Evolutionary conservation across 1,140 invertebrate species (phyloP).

Genomic region (Holotrichia oblita): DNA sequence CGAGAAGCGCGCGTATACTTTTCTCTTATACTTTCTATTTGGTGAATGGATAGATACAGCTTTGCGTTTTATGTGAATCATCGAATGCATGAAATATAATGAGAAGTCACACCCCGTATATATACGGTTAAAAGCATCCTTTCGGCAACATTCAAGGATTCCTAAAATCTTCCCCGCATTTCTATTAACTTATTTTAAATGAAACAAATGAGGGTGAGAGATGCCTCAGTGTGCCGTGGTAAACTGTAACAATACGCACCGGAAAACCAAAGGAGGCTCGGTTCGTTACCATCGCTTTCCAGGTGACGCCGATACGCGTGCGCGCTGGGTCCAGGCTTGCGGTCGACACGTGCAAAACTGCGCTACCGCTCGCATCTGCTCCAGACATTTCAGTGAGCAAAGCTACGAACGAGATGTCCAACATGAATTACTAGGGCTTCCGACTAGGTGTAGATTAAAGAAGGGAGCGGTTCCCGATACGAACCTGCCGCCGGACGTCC

Average conservation of each 20-base stretch:
- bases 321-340: constrained; percentile 65
- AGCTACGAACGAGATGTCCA: constrained; percentile 69
- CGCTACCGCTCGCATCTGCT: constrained; percentile 68
- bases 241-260: constrained; percentile 68
- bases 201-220: constrained; percentile 41
- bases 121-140: not conserved
- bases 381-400: constrained; percentile 65
- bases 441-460: constrained; percentile 64
- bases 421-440: constrained; percentile 67
- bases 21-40: constrained; percentile 7
- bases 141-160: not conserved
- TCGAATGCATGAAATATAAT: not conserved
- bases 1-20: not conserved
- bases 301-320: constrained; percentile 64
- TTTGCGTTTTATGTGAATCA: constrained; percentile 14
- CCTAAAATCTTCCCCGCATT: not conserved
- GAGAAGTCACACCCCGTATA: not conserved
- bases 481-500: constrained; percentile 47
- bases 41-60: not conserved
- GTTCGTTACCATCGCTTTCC: constrained; percentile 70
- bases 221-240: constrained; percentile 70
- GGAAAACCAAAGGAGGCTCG: constrained; percentile 66
- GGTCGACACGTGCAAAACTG: constrained; percentile 65
- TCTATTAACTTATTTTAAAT: constrained; percentile 3
- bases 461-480: constrained; percentile 64